Evolutionary conservation across 2,797 vertebrate species (phyloP).

Genomic region (Pelobates cultripes): DNA sequence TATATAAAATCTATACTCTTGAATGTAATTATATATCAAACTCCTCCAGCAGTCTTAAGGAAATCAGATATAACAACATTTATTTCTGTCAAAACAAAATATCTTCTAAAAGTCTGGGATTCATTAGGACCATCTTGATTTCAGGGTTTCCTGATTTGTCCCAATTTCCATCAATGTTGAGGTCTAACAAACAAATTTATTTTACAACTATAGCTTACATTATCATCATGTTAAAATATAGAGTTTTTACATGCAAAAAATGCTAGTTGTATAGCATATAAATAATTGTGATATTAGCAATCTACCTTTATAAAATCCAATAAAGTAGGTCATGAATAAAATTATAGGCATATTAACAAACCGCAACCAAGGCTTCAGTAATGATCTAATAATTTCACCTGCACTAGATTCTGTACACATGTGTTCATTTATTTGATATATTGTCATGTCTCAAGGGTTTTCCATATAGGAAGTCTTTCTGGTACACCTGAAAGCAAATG

Average conservation of each 20-base stretch:
- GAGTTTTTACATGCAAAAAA: background rate
- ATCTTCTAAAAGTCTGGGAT: no score
- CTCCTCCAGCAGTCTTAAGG: no score
- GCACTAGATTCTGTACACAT: slow-evolving; percentile 10
- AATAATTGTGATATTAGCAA: slow-evolving; percentile 1
- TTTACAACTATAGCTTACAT: no score
- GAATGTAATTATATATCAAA: no score
- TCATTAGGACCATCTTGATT: no score
- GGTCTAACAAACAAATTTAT: no score
- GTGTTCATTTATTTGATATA: slow-evolving; percentile 45
- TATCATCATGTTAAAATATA: no score
- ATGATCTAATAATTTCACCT: slow-evolving; percentile 12
- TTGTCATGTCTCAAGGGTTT: slow-evolving; percentile 32
- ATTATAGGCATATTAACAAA: background rate
- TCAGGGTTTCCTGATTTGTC: no score
- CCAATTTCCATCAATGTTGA: no score
- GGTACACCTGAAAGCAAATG: slow-evolving; percentile 16
- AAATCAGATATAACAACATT: no score
- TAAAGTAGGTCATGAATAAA: background rate
- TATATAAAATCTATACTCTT: no score
- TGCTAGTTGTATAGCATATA: background rate
- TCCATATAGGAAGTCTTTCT: slow-evolving; percentile 13
- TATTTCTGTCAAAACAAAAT: no score
- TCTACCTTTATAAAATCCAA: slow-evolving; percentile 10
- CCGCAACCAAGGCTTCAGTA: slow-evolving; percentile 4